Conservation (phyloP, 1,140 invertebrate genomes). For the Pararge aegeria region DNA sequence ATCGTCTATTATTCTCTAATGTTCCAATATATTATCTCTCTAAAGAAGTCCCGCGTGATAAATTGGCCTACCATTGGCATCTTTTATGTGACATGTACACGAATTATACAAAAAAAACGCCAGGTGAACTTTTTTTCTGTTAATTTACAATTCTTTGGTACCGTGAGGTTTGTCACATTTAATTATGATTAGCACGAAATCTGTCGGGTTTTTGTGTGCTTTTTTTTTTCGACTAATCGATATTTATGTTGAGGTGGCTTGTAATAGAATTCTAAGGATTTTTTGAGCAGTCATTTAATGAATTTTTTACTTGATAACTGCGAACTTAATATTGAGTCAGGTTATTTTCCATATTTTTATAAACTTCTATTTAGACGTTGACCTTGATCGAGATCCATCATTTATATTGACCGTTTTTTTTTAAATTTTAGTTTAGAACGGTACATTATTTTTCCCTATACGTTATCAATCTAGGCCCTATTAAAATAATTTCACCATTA, state of each 20-base stretch:
- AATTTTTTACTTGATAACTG: conserved; percentile 2
- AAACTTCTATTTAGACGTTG: not conserved
- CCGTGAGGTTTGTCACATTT: conserved; percentile 41
- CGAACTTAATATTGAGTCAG: not conserved
- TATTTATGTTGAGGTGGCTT: conserved; percentile 17
- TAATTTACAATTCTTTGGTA: conserved; percentile 47
- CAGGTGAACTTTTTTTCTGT: conserved; percentile 55
- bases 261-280: conserved; percentile 11
- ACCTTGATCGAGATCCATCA: not conserved
- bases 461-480: too few relatives aligned
- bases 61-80: conserved; percentile 54
- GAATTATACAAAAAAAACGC: conserved; percentile 46
- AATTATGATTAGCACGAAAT: conserved; percentile 43
- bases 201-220: conserved; percentile 25
- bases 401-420: too few relatives aligned
- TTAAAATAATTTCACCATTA: too few relatives aligned
- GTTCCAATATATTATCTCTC: conserved; percentile 71
- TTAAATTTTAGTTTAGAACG: too few relatives aligned
- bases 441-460: too few relatives aligned
- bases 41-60: conserved; percentile 62
- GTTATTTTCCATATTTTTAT: not conserved
- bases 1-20: conserved; percentile 65
- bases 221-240: conserved; percentile 20
- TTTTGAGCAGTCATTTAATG: conserved; percentile 2
- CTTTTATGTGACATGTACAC: conserved; percentile 42